Evolutionary conservation across 2,113 vertebrate species (phyloP), one percentile per base, ranked within the genome.

Genomic region (Oncorhynchus tshawytscha): DNA sequence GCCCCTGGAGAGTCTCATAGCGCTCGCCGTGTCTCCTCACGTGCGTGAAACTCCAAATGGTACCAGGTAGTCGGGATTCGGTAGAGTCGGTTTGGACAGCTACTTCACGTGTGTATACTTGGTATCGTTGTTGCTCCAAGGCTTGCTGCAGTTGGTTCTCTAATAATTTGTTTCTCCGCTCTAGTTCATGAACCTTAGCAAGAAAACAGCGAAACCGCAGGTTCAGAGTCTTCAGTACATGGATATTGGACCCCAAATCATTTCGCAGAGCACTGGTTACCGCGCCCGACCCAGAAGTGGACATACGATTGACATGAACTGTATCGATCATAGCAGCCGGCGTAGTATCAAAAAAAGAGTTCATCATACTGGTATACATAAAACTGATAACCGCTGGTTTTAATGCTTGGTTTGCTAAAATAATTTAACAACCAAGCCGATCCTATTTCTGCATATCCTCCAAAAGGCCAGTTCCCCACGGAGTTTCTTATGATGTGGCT

Each of bases 181-280:
- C 96, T 78, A 96, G 90, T 29, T 96, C 95, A 75, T 96, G 96
- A 39, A 96, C 96, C 78, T 96, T 96, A 82, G 95, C 95, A 18
- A 96, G 91, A 84, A 96, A 96, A 87, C 96, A 96, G 83, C 96
- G 95, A 87, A 96, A 96, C 5, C 95, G 92, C 88, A 96, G 90
- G 89, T 96, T 96, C 78, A 96, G 94, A n/a, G 95, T 95, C 88
- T 97, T 97, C 73, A 97, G 91, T 80, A 95, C 95, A 71, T 95
- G 94, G 88, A 96, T 96, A 89, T 97, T 97, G 82, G 95, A 96
- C 67, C 96, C 95, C 93, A 97, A 81, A 89, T 96, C 96, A 67
- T 96, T 95, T 48, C 95, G 93, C 90, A 97, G 92, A 76, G 94
- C 95, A 85, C 93, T 94, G 79, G 94, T 90, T 75, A 81, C 92